phyloP scores from a whole-genome alignment of 2,797 vertebrate genomes.

The Eupleurogrammus muticus region DNA sequence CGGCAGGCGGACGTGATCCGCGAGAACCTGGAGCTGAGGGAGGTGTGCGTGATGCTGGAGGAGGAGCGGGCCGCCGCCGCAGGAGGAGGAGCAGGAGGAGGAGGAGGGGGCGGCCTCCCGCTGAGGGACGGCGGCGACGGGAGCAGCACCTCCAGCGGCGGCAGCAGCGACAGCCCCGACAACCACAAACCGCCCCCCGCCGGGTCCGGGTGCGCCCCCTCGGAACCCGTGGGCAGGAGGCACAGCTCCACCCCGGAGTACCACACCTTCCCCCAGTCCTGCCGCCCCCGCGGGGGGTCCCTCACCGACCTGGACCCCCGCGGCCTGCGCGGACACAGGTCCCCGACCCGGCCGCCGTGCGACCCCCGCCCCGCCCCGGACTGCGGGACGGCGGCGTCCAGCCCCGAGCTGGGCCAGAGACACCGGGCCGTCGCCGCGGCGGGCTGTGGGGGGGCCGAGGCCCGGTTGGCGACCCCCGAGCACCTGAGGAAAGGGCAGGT shows the following conservation, averaged over 20 bases:
- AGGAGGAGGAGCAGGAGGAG: slow-evolving; percentile 65
- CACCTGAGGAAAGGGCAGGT: slow-evolving; percentile 90
- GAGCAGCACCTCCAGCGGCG: slow-evolving; percentile 94
- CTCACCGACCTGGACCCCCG: slow-evolving; percentile 87
- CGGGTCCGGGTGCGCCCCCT: no score
- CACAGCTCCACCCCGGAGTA: slow-evolving; percentile 91
- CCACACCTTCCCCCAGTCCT: slow-evolving; percentile 87
- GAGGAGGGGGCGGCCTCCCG: slow-evolving; percentile 79
- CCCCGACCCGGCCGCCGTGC: slow-evolving; percentile 80
- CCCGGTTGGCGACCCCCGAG: slow-evolving; percentile 90
- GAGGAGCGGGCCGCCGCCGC: slow-evolving; percentile 87
- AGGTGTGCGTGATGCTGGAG: slow-evolving; percentile 93
- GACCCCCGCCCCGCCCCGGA: slow-evolving; percentile 76
- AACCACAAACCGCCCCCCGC: slow-evolving; percentile 82
- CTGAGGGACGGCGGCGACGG: slow-evolving; percentile 93
- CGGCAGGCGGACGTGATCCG: slow-evolving; percentile 91
- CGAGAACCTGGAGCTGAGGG: slow-evolving; percentile 95
- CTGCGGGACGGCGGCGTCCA: slow-evolving; percentile 65
- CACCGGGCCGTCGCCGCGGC: slow-evolving; percentile 75
- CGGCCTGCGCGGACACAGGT: slow-evolving; percentile 85
- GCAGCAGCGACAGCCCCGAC: slow-evolving; percentile 93
- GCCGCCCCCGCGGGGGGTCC: slow-evolving; percentile 79
- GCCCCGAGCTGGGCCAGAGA: slow-evolving; percentile 91
- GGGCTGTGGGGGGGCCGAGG: slow-evolving; percentile 83
- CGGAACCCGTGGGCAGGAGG: slow-evolving; percentile 80